These are phyloP conservation scores for Aphrophora alni DNA, from an alignment of 2,888 invertebrate species.

Conservation along the genomic window DNA sequence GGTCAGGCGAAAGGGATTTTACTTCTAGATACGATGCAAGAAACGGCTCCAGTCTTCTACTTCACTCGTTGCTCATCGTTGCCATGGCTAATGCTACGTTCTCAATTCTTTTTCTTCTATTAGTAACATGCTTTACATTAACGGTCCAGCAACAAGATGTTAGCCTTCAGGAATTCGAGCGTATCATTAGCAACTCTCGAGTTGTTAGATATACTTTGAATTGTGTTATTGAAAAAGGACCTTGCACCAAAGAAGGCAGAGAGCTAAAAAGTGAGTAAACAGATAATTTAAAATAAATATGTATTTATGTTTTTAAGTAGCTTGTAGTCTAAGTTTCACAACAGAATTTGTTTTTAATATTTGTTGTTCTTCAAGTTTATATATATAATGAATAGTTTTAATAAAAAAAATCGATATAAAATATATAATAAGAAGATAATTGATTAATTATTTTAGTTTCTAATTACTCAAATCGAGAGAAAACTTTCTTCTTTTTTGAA, in stretches of 20 bases:
- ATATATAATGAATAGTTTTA: no score
- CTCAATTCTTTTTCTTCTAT: not conserved
- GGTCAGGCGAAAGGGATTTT: not conserved
- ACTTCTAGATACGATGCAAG: not conserved
- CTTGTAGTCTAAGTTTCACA: no score
- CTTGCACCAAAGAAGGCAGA: not conserved
- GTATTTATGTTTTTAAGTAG: no score
- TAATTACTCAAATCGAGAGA: no score
- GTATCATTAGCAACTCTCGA: not conserved
- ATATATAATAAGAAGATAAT: no score
- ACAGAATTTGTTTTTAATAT: no score
- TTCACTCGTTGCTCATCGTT: not conserved
- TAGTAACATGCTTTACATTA: not conserved
- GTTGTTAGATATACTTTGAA: not conserved
- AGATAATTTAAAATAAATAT: not conserved
- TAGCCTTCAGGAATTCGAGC: not conserved
- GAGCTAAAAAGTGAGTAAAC: not conserved
- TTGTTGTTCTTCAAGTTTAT: no score
- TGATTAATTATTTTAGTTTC: no score
- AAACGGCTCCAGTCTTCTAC: not conserved
- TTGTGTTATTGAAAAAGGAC: not conserved
- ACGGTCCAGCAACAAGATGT: not conserved
- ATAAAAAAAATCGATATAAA: no score
- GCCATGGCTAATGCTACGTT: not conserved
- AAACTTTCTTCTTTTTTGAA: no score